These are phyloP conservation scores for Rhagium mordax DNA, from an alignment of 2,888 invertebrate species.

Conservation along the genomic window DNA sequence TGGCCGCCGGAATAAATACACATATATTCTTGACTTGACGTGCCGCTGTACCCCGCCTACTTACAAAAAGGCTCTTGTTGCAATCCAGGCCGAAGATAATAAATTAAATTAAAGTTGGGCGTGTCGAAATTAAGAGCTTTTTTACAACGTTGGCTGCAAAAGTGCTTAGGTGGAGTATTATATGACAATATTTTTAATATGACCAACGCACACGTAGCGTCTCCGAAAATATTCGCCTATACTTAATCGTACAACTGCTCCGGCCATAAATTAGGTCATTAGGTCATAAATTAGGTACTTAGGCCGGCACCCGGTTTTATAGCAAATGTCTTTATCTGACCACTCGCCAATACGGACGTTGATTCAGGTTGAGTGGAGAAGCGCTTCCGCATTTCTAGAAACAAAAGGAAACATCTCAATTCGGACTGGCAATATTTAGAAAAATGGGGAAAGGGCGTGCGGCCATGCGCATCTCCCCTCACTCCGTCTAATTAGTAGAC, in stretches of 20 bases:
- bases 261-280: not conserved
- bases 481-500: slow-evolving; percentile 20
- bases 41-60: slow-evolving; percentile 25
- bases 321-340: slow-evolving; percentile 45
- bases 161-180: not conserved
- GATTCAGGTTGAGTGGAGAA: slow-evolving; percentile 44
- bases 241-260: no score
- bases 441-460: slow-evolving; percentile 18
- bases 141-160: not conserved
- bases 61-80: slow-evolving; percentile 25
- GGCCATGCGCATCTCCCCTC: slow-evolving; percentile 5
- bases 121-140: not conserved
- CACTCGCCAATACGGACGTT: slow-evolving; percentile 41
- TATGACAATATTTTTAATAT: not conserved
- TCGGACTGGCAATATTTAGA: slow-evolving; percentile 32
- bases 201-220: no score
- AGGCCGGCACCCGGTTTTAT: slow-evolving; percentile 36
- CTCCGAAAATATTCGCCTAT: no score
- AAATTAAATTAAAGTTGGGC: slow-evolving; percentile 21
- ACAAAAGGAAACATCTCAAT: slow-evolving; percentile 50
- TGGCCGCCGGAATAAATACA: slow-evolving; percentile 67
- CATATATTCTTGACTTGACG: slow-evolving; percentile 60
- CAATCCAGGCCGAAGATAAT: slow-evolving; percentile 13
- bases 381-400: slow-evolving; percentile 48
- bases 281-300: not conserved